Evolutionary conservation across 2,797 vertebrate genomes (phyloP), one percentile per base, ranked within the genome.

Genomic region (Cygnus olor): DNA sequence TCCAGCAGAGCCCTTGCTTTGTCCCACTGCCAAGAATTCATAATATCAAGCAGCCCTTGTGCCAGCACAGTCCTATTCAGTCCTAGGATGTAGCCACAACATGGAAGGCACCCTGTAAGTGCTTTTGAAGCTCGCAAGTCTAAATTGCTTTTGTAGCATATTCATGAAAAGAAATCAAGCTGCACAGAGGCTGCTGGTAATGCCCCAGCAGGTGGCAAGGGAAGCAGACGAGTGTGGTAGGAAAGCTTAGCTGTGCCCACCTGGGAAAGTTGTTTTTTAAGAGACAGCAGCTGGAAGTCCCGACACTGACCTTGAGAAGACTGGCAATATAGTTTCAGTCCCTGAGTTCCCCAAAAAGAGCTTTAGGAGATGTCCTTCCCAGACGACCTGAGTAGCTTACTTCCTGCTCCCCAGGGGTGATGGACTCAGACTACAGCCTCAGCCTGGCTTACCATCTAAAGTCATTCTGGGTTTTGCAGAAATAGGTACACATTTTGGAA

Each of bases 371-470:
- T 4, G 15, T 20, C 36, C 9, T 73, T 70, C 69, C 27, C 24
- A 18, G 24, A 11, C 2, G 28, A 6, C 27, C 40, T 20, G n/a
- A 13, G 3, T 22, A 24, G 30, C 5, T 6, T 28, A 5, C 17
- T 42, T 49, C 44, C 54, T 64, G 0, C 17, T 38, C 17, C 54
- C 21, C 44, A 17, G 30, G 19, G 20, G 1, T 69, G 9, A 11
- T 11, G 15, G 30, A 12, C 44, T 60, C 2, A 0, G n/a, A 38
- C 32, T 24, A 21, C n/a, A 65, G 58, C 30, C 32, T 61, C 0
- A 0, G 16, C 10, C 79, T 85, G 64, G 5, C 27, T 58, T 56
- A n/a, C 18, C 11, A 8, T 1, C 14, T 72, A 5, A 27, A 85
- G 14, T 40, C 24, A 32, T 12, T 51, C 28, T 14, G 65, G 49